phyloP scores from a whole-genome alignment of 2,888 invertebrate species.

The Leucozona laternaria region DNA sequence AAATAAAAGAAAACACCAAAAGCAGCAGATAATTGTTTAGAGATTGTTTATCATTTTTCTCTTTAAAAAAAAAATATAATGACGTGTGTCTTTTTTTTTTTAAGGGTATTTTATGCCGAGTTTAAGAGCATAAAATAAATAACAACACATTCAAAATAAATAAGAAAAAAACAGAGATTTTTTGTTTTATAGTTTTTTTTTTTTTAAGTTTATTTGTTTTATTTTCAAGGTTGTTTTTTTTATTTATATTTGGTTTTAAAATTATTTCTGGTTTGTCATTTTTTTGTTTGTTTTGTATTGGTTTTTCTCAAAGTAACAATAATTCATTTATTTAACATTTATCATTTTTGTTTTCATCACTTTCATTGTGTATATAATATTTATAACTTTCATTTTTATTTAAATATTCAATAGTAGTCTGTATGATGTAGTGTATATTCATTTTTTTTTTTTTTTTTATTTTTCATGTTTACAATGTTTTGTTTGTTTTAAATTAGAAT shows the following conservation, averaged over 20 bases:
- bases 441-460: slow-evolving; percentile 25
- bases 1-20: slow-evolving; percentile 25
- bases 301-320: slow-evolving; percentile 77
- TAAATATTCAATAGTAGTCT: slow-evolving; percentile 62
- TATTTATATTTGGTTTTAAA: slow-evolving; percentile 54
- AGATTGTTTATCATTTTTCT: background rate
- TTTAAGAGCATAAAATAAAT: slow-evolving; percentile 1
- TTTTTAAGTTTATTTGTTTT: slow-evolving; percentile 36
- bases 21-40: slow-evolving; percentile 11
- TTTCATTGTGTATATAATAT: slow-evolving; percentile 70
- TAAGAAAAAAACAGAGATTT: slow-evolving; percentile 24
- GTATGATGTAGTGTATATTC: slow-evolving; percentile 59
- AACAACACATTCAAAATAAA: slow-evolving; percentile 23
- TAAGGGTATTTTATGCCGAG: background rate
- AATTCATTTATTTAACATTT: slow-evolving; percentile 74
- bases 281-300: slow-evolving; percentile 57
- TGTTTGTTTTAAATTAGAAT: slow-evolving; percentile 61
- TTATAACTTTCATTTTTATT: slow-evolving; percentile 46
- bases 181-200: slow-evolving; percentile 45
- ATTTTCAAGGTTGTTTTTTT: slow-evolving; percentile 40
- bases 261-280: slow-evolving; percentile 67
- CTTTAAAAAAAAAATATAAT: background rate
- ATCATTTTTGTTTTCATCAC: slow-evolving; percentile 57
- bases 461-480: slow-evolving; percentile 57
- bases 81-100: background rate